A percentile compares a stretch with the other conserved stretches of the same genome.
Conservation (phyloP, 2,888 invertebrate genomes). For the Cyclophora albipunctata region DNA sequence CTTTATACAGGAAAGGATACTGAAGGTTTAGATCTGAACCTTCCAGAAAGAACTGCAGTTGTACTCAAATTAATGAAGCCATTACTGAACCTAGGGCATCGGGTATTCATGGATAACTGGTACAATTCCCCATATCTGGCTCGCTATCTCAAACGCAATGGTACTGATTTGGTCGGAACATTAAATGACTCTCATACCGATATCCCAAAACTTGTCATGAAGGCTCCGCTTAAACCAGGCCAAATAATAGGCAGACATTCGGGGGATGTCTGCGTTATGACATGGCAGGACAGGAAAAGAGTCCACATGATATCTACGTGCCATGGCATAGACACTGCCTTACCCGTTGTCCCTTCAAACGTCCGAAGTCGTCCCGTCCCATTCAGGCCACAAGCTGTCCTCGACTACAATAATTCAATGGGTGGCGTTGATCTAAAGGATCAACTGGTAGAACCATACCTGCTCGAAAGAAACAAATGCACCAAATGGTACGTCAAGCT, state of each 20-base stretch:
- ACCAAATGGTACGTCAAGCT: not conserved
- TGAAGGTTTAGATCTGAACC: not conserved
- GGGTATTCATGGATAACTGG: not conserved
- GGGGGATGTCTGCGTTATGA: not conserved
- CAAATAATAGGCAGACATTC: not conserved
- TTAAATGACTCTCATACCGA: not conserved
- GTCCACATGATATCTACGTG: not conserved
- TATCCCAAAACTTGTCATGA: not conserved
- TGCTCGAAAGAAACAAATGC: not conserved
- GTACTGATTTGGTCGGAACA: not conserved
- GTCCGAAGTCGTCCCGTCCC: not conserved
- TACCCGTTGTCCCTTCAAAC: not conserved
- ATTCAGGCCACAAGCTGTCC: not conserved
- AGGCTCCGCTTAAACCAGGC: not conserved
- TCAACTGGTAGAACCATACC: not conserved
- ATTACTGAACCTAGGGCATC: not conserved
- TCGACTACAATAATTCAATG: not conserved
- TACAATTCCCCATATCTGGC: not conserved
- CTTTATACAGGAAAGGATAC: not conserved
- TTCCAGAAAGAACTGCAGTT: not conserved
- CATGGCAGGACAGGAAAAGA: not conserved
- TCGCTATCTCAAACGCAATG: not conserved
- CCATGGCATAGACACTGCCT: not conserved
- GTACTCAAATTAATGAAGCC: not conserved
- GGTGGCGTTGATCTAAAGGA: not conserved